Percentiles rank a stretch among this genome's conserved stretches.
These are phyloP conservation scores for Synanceia verrucosa DNA, from an alignment of 2,797 vertebrate species.

Conservation along the genomic window DNA sequence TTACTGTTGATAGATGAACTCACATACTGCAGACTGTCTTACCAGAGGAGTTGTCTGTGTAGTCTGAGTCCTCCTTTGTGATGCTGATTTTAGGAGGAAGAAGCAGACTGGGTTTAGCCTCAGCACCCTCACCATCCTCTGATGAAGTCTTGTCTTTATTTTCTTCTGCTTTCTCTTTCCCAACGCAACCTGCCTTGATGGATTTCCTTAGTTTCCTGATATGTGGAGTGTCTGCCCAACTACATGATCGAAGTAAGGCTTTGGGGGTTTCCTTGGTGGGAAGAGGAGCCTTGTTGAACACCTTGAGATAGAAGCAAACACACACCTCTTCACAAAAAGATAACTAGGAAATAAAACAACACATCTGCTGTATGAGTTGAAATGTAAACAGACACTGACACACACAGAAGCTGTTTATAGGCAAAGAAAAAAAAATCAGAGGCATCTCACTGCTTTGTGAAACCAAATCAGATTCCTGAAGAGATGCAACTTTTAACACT, in stretches of 20 bases:
- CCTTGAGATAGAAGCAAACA: slow-evolving; percentile 24
- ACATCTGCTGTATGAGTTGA: too few species aligned
- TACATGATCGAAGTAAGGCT: neutral
- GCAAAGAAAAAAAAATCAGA: too few species aligned
- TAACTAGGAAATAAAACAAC: neutral
- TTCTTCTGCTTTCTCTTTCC: neutral
- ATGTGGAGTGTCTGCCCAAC: accelerated
- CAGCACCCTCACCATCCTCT: neutral
- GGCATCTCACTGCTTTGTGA: too few species aligned
- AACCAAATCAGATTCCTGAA: too few species aligned
- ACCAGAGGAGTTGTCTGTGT: slow-evolving; percentile 69
- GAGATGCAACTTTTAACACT: slow-evolving; percentile 19
- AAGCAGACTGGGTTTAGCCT: neutral
- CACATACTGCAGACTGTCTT: neutral
- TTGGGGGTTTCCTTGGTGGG: neutral
- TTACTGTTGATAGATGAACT: neutral
- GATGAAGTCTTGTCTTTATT: slow-evolving; percentile 7
- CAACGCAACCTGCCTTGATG: accelerated
- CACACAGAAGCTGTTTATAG: too few species aligned
- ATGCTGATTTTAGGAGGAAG: neutral
- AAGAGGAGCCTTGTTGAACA: neutral
- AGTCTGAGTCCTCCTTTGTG: slow-evolving; percentile 13
- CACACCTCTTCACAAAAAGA: neutral
- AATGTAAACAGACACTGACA: too few species aligned
- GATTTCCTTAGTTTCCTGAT: neutral